Base-by-base conservation (phyloP, 2,797 vertebrate genomes). In the Pseudochirops cupreus region DNA sequence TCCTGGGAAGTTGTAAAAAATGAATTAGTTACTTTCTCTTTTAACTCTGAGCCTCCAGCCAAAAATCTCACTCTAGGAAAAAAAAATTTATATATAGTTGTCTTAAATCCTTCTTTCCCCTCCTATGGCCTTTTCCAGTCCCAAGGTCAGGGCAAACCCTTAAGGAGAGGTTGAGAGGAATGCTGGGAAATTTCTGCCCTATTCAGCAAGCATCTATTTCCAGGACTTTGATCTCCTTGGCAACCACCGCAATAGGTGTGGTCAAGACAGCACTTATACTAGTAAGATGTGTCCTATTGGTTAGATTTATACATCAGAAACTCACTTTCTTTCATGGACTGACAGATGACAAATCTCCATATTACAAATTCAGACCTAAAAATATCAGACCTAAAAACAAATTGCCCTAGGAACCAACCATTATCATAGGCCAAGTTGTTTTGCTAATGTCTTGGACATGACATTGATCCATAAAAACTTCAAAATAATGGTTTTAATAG, bases 1-100 rank as follows among this genome's bases (percentile, higher is more conserved):
- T 87, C 39, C 39, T 87, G 39, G 74, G 74, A 87, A 87, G 39
- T 26, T 26, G 74, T 87, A 26, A 87, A 58, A 87, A 87, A 87
- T 82, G 74, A 87, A 87, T 87, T 87, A 87, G 74, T 87, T 87
- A 50, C 74, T 87, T 46, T 74, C 62, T 87, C 21, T 87, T 87
- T 87, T 74, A 74, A 50, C 39, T 87, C 39, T 50, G 21, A 87
- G 39, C 39, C 74, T 87, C 74, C 39, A 87, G 74, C 7, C 39
- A 87, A 87, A 87, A 87, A 26, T 87, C 74, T 87, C 24, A 82
- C 21, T 82, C 18, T 82, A 46, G n/a, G 18, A 46, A 82, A 87
- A 87, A 26, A 26, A 11, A 1, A 82, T 46, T 26, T 26, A 82
- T 46, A 46, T 82, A 24, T 82, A 46, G n/a, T 39, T 87, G 21